Evolutionary conservation across 2,888 invertebrate genomes (phyloP), one percentile per base, ranked within the genome.

Genomic region (Drosophila subquinaria): DNA sequence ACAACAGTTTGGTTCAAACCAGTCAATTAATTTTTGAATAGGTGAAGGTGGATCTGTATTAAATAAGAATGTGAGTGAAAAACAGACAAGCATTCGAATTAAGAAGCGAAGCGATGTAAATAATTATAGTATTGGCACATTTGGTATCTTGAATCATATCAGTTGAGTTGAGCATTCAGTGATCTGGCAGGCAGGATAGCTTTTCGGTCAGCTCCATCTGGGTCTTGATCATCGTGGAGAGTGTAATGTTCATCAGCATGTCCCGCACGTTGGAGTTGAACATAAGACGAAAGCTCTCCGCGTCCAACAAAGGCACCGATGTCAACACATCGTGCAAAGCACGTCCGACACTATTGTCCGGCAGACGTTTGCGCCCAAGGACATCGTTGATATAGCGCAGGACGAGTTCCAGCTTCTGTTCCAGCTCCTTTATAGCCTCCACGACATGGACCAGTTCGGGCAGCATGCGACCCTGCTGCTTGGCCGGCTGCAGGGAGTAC

Each of bases 381-480:
- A 88, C 83, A 53, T 86, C 86, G 13, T 85, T 77, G 13, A 86
- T 69, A 5, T 85, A 85, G 64, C 77, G 83, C 62, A 88, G 27
- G 5, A 86, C 56, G 11, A 79, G 61, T 9, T 88, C 68, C 42
- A 86, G 38, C 17, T 79, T 73, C 20, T 43, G 57, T 4, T 81
- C 81, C 4, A 86, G 15, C 1, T 77, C 75, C 0, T 63, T 55
- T 0, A 69, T 60, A 1, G 70, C 48, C 3, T 85, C 72, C 20
- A 77, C 68, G 3, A 86, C 76, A 15, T 74, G 77, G 6, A 70
- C 65, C 60, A 85, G 50, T 13, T 88, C 79, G 3, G 81, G 73
- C 3, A 74, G 8, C 38, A 77, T 67, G 15, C 56, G 63, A 1
- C 68, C 69, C 42, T 57, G 3, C 15, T 72, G 64, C 40, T 76